phyloP scores from a whole-genome alignment of 2,113 vertebrate genomes.

The Sander vitreus region DNA sequence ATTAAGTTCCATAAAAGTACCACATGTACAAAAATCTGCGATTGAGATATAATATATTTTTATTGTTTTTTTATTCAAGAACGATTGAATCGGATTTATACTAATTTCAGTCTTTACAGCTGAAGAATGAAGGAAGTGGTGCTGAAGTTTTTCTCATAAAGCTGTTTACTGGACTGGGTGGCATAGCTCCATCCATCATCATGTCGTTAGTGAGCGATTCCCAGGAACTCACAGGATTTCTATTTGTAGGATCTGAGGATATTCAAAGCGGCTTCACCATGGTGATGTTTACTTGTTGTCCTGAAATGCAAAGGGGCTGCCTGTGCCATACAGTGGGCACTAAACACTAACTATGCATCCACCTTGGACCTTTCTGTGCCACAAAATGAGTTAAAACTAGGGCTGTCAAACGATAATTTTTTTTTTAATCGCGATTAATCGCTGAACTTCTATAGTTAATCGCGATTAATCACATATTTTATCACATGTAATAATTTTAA shows the following conservation, averaged over 20 bases:
- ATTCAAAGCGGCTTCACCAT: constrained; percentile 54
- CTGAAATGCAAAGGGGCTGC: constrained; percentile 47
- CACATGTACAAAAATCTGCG: constrained; percentile 17
- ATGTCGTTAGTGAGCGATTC: constrained; percentile 66
- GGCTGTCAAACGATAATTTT: too few species aligned
- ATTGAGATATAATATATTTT: constrained; percentile 21
- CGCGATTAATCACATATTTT: too few species aligned
- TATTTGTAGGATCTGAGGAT: constrained; percentile 64
- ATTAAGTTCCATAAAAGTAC: constrained; percentile 49
- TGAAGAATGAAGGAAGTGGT: constrained; percentile 68
- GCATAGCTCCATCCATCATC: constrained; percentile 71
- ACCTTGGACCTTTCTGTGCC: constrained; percentile 15
- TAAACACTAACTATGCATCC: constrained; percentile 26
- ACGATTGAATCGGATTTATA: constrained; percentile 55
- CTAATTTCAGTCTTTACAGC: constrained; percentile 68
- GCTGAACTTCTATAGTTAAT: too few species aligned
- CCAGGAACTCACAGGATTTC: constrained; percentile 50
- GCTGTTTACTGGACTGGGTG: constrained; percentile 64
- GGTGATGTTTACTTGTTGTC: constrained; percentile 65
- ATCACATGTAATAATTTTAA: too few species aligned
- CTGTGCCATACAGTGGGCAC: constrained; percentile 17
- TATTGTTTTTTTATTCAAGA: constrained; percentile 23
- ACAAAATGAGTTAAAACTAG: constrained; percentile 11
- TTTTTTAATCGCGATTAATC: too few species aligned
- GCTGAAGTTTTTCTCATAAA: constrained; percentile 72